Evolutionary conservation across 2,797 vertebrate genomes (phyloP), one percentile per base, ranked within the genome.

Genomic region (Urosaurus nigricauda): DNA sequence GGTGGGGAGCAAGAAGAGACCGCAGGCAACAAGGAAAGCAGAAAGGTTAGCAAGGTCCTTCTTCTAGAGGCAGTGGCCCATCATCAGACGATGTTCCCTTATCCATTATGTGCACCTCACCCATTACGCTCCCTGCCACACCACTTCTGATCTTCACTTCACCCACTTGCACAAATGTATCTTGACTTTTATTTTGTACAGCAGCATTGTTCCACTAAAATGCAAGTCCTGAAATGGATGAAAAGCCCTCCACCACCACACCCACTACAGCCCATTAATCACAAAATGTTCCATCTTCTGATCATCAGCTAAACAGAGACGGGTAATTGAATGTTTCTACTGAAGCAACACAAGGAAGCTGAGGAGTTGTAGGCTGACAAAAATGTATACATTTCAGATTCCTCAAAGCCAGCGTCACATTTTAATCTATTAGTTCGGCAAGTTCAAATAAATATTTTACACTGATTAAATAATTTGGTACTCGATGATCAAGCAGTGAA

Each of bases 1-100:
- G 47, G 65, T n/a, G 58, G 53, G 26, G n/a, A 77, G 77, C 90
- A 85, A 35, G 14, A 56, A 29, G 77, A 79, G 26, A 88, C 82
- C 56, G 35, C 65, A 92, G 74, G 40, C 47, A 7, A 60, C 2
- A 3, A 56, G 63, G 51, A n/a, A 83, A 35, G 14, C 7, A 1
- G 51, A 71, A 70, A 88, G 63, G 29, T 70, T 79, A 79, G 37
- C 40, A 75, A 75, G 71, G 43, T 70, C 82, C 60, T 56, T 63
- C n/a, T 21, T 3, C 87, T 40, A 71, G 82, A 79, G 60, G 63
- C 87, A 84, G 56, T 32, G 32, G 19, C 32, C 37, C 47, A 43
- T 58, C 51, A 47, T 43, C 21, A 17, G 75, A 79, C 71, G 75
- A 37, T 29, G 47, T 21, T 26, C 53, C 79, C 63, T 87, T 37